Conservation (phyloP, 2,113 vertebrate genomes). For the Podilymbus podiceps region DNA sequence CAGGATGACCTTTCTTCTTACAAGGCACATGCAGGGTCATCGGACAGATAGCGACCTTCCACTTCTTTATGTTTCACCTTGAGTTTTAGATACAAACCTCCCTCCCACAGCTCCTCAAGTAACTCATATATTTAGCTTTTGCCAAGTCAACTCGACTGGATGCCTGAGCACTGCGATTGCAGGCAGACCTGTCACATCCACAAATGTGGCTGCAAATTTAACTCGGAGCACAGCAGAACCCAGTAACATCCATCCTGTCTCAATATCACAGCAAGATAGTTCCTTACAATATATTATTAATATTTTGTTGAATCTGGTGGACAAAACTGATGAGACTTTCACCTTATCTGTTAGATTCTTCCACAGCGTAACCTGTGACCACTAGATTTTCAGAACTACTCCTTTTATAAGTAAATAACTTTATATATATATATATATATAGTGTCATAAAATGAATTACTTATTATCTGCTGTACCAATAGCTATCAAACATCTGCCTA, state of each 20-base stretch:
- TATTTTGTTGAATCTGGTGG: background rate
- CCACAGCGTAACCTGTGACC: background rate
- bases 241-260: background rate
- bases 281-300: background rate
- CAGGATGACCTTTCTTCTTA: background rate
- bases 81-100: background rate
- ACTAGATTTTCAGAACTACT: background rate
- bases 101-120: background rate
- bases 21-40: background rate
- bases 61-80: background rate
- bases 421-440: background rate
- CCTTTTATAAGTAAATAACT: background rate
- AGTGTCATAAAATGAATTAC: background rate
- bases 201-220: background rate
- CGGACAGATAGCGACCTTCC: background rate
- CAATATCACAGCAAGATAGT: background rate
- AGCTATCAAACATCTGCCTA: background rate
- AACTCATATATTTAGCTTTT: background rate
- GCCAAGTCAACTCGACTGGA: background rate
- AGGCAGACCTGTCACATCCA: background rate
- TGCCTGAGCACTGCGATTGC: background rate
- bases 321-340: background rate
- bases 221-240: background rate
- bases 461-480: background rate
- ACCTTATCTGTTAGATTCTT: background rate